Conservation (phyloP, 1,140 invertebrate species). For the Drosophila novamexicana region DNA sequence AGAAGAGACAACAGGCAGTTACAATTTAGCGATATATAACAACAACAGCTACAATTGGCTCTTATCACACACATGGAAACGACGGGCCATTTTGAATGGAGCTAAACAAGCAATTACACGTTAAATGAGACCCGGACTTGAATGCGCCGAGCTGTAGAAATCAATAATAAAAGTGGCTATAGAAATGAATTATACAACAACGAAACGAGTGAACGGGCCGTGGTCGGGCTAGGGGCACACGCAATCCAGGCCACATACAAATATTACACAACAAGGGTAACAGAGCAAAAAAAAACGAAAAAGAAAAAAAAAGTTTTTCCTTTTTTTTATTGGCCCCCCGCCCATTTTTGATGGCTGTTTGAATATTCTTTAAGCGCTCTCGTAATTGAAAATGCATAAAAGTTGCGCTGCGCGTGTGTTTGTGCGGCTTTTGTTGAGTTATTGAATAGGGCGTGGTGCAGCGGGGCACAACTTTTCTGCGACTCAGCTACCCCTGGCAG, state of each 20-base stretch:
- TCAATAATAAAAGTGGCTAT: conserved; percentile 72
- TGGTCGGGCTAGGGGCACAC: conserved; percentile 31
- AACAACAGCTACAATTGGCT: conserved; percentile 18
- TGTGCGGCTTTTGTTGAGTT: conserved; percentile 66
- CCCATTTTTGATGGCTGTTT: conserved; percentile 6
- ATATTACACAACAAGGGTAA: conserved; percentile 77
- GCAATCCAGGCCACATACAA: conserved; percentile 53
- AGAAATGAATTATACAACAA: conserved; percentile 47
- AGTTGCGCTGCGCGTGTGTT: conserved; percentile 28
- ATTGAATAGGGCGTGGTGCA: conserved; percentile 73
- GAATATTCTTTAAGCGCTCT: conserved; percentile 42
- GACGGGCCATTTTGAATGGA: conserved; percentile 62
- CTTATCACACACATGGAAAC: conserved; percentile 52
- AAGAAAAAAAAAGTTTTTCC: conserved; percentile 39
- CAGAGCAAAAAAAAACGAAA: conserved; percentile 20
- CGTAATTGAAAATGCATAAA: conserved; percentile 77
- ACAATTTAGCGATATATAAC: conserved; percentile 30
- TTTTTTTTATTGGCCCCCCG: neutral
- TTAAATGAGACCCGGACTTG: conserved; percentile 13
- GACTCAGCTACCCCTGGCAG: conserved; percentile 55
- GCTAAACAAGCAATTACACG: conserved; percentile 65
- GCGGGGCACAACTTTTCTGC: conserved; percentile 29
- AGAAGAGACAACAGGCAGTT: conserved; percentile 17
- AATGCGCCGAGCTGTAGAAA: conserved; percentile 53
- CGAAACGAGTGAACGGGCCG: neutral